Base-by-base conservation (phyloP, 2,888 invertebrate genomes). In the Sepioteuthis lessoniana region DNA sequence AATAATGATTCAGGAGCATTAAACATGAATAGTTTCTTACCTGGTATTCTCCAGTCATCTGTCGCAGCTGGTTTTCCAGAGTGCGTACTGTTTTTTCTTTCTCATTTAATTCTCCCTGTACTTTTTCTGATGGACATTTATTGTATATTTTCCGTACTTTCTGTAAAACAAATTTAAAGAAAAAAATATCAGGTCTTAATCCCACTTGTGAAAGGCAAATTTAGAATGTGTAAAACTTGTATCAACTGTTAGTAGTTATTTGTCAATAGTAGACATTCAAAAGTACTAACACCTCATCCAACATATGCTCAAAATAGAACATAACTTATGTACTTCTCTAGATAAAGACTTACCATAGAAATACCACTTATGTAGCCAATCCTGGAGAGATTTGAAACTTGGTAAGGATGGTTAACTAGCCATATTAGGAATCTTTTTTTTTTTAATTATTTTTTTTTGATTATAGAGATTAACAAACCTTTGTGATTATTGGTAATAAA, bases 81-180 rank as follows among this genome's bases (percentile, higher is more conserved):
- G 95, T 95, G 94, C 96, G 95, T 42, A 96, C 95, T 0, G 96
- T 96, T 93, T 95, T 95, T 94, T 96, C 96, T 91, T 96, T 96
- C 90, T 96, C 96, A 42, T 95, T 98, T 94, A 98, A 97, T 94
- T 98, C 98, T 94, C 97, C 97, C 93, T 98, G 97, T 95, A 98
- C 97, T 95, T 98, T 97, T 90, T 92, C 96, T 94, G 96, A 94
- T 21, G 97, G 97, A 96, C 97, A 97, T 50, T 97, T 97, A 42
- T 97, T 97, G 95, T 98, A 98, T 97, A 98, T 97, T 97, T 98
- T 98, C 95, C 98, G 98, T 94, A 99, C 97, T 96, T 96, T 96
- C 97, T 97, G 95, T 37, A 96, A 95, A 92, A 76, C 93, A 55
- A 95, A 76, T 76, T 76, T 13, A 76, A 35, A 76, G 16, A n/a